Evolutionary conservation across 2,113 vertebrate genomes (phyloP).

Genomic region (Cyrtonyx montezumae): DNA sequence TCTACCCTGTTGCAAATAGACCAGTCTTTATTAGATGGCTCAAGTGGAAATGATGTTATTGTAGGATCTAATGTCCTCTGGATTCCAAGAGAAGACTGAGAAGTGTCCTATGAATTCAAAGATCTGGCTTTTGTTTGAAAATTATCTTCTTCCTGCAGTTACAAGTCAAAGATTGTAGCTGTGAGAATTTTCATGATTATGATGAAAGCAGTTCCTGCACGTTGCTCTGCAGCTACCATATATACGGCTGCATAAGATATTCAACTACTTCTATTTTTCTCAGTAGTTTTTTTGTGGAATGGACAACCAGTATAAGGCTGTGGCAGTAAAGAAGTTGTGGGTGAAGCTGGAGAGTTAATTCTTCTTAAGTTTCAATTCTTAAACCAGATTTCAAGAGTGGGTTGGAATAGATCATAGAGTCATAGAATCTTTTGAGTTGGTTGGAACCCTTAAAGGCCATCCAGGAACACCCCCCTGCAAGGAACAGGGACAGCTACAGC

Average conservation of each 20-base stretch:
- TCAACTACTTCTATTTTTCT: background rate
- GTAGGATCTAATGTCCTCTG: background rate
- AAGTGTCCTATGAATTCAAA: background rate
- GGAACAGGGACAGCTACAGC: too few species aligned
- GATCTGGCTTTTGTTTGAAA: background rate
- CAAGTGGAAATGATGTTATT: background rate
- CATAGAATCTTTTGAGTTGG: too few species aligned
- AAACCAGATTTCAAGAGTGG: background rate
- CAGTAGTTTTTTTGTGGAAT: background rate
- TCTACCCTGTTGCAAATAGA: background rate
- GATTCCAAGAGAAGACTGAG: background rate
- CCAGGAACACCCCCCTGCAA: too few species aligned
- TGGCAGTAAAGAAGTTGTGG: background rate
- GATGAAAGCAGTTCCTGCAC: background rate
- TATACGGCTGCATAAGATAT: background rate
- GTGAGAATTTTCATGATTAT: background rate
- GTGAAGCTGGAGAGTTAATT: accelerated
- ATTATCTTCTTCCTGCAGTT: background rate
- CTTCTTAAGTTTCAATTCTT: background rate
- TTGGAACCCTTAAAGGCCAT: too few species aligned
- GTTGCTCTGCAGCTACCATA: background rate
- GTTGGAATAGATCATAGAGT: background rate
- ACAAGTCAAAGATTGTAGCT: background rate
- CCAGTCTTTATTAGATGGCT: background rate
- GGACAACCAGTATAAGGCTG: background rate